These are phyloP conservation scores for Ranitomeya imitator DNA, from an alignment of 2,113 vertebrate genomes.

Conservation along the genomic window DNA sequence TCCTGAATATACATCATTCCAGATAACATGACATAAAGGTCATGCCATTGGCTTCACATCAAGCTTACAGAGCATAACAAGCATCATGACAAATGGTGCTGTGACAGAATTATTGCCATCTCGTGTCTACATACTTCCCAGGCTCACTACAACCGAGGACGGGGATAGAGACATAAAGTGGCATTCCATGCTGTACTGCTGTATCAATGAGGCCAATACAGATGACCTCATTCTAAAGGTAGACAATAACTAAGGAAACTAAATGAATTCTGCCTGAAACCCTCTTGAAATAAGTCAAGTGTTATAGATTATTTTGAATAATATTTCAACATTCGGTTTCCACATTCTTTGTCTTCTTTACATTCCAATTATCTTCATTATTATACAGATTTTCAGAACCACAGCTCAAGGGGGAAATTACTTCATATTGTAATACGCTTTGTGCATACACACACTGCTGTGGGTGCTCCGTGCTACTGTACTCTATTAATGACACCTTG, in stretches of 20 bases:
- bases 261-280: not conserved
- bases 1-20: not conserved
- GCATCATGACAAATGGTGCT: not conserved
- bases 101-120: not conserved
- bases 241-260: not conserved
- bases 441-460: not conserved
- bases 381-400: not conserved
- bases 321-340: not conserved
- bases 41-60: not conserved
- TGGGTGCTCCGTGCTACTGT: too few species aligned
- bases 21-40: not conserved
- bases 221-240: not conserved
- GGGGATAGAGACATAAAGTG: not conserved
- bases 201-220: not conserved
- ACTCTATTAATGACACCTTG: not conserved
- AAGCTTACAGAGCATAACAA: not conserved
- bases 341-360: not conserved
- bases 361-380: conserved; percentile 9
- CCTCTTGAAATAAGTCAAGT: not conserved
- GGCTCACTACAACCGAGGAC: not conserved
- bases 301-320: not conserved
- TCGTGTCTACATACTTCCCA: not conserved
- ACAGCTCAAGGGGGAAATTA: not conserved
- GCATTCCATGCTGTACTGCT: not conserved
- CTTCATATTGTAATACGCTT: not conserved